phyloP scores from a whole-genome alignment of 1,140 invertebrate genomes.

The Hirudo medicinalis region DNA sequence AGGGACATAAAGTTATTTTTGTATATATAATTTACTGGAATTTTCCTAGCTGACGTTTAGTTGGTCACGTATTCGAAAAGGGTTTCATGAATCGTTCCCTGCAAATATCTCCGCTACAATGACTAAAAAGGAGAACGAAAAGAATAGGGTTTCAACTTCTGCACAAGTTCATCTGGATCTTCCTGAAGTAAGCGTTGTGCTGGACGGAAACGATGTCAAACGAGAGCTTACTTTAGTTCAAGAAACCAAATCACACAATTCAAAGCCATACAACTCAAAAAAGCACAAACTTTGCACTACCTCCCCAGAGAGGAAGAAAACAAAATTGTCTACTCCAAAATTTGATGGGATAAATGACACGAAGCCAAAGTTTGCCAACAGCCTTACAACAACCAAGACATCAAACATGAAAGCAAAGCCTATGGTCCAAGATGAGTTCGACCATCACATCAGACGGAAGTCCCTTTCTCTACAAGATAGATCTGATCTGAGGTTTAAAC shows the following conservation, averaged over 20 bases:
- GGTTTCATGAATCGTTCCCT: too few relatives aligned
- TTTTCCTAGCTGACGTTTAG: too few relatives aligned
- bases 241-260: background rate
- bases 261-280: background rate
- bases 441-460: background rate
- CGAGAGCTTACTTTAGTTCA: background rate
- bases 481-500: conserved; percentile 6
- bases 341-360: background rate
- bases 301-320: background rate
- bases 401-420: background rate
- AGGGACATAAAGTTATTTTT: too few relatives aligned
- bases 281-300: background rate
- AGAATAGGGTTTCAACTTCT: too few relatives aligned
- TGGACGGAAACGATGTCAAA: background rate
- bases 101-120: too few relatives aligned
- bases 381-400: background rate
- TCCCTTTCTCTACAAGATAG: background rate
- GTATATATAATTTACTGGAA: too few relatives aligned
- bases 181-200: conserved; percentile 4
- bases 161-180: too few relatives aligned
- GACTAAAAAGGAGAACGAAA: too few relatives aligned
- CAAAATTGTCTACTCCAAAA: background rate
- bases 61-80: too few relatives aligned
- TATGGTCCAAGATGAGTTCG: background rate
- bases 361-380: background rate